Evolutionary conservation across 2,113 vertebrate genomes (phyloP), one percentile per base, ranked within the genome.

Genomic region (Hipposideros armiger): DNA sequence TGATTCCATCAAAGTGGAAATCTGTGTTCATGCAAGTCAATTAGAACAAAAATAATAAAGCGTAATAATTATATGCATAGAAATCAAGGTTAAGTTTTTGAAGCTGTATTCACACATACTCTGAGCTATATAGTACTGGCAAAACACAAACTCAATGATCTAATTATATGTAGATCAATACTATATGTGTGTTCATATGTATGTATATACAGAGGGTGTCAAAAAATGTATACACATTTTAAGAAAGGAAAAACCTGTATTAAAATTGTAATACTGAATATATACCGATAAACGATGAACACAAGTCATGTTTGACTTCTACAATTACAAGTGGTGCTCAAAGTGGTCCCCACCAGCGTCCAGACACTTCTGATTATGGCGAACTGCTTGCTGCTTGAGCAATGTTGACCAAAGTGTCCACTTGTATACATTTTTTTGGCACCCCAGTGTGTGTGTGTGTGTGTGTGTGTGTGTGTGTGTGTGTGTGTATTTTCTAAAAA

Each of bases 41-140:
- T 72, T 82, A 73, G 15, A 89, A 69, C 26, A 95, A 85, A 96
- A 93, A 67, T 90, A 95, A 95, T 52, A 83, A 83, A 84, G 47
- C 58, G 81, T 91, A 93, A 77, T 52, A 76, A 66, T 67, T 62
- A 83, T 22, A 36, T 66, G 28, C 60, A 78, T 77, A 82, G 30
- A 82, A 73, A 94, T 56, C 58, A 64, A 82, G 30, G 26, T 45
- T 50, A 66, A 69, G 17, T 78, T 95, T 83, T 85, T 87, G 52
- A 4, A 87, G 45, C 72, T 60, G 28, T 74, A 26, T 60, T 80
- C 58, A 87, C 70, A 80, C 16, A 69, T 58, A 50, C 16, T 56
- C 5, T 56, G 10, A 66, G 70, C 13, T 84, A 77, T 30, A 16
- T 66, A 36, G 36, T 36, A 87, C 28, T 76, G 56, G 3, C 42